Percentiles rank a stretch among this genome's conserved stretches.
Evolutionary conservation across 1,140 invertebrate species (phyloP).

Genomic region (Helicoverpa armigera): DNA sequence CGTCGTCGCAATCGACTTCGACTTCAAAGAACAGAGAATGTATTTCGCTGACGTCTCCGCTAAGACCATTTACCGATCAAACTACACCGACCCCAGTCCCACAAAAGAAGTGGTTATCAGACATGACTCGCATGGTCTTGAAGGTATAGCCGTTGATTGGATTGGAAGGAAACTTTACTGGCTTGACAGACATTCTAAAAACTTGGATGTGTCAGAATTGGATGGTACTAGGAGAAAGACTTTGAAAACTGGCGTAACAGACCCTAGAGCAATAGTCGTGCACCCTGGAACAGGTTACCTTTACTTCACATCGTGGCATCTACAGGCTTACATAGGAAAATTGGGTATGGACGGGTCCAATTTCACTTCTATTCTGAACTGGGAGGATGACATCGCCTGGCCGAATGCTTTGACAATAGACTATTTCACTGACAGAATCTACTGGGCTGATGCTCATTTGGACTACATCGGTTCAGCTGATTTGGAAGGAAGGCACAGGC

Average conservation of each 20-base stretch:
- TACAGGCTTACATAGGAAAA: slow-evolving; percentile 98
- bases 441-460: slow-evolving; percentile 99
- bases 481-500: slow-evolving; percentile 94
- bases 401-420: slow-evolving; percentile 99
- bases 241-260: slow-evolving; percentile 94
- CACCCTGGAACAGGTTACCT: slow-evolving; percentile 98
- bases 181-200: slow-evolving; percentile 98
- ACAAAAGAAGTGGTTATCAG: slow-evolving; percentile 94
- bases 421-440: slow-evolving; percentile 97
- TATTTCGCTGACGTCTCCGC: slow-evolving; percentile 98
- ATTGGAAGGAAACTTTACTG: slow-evolving; percentile 98
- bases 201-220: slow-evolving; percentile 96
- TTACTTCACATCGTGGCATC: slow-evolving; percentile 98
- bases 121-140: slow-evolving; percentile 97
- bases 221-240: slow-evolving; percentile 97
- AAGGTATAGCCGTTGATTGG: slow-evolving; percentile 99
- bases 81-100: slow-evolving; percentile 84
- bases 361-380: slow-evolving; percentile 95
- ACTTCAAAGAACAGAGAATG: slow-evolving; percentile 93
- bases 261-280: slow-evolving; percentile 97
- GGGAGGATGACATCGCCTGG: slow-evolving; percentile 98
- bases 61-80: slow-evolving; percentile 95
- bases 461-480: slow-evolving; percentile 98
- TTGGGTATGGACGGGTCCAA: slow-evolving; percentile 99
- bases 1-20: slow-evolving; percentile 98